These are phyloP conservation scores for Spondyliosoma cantharus DNA, from an alignment of 2,797 vertebrate genomes.

Conservation along the genomic window DNA sequence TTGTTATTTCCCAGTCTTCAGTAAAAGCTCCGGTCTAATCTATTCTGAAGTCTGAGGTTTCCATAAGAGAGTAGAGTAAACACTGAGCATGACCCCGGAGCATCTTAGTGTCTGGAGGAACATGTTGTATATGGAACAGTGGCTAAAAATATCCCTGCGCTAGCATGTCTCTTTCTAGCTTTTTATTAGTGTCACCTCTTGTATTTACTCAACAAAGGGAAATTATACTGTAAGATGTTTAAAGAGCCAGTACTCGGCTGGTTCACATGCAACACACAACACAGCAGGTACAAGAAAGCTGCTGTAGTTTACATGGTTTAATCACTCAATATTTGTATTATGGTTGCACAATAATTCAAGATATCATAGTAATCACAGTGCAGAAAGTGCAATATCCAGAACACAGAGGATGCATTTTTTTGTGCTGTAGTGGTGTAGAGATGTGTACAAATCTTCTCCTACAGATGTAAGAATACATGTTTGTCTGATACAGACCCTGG, in stretches of 20 bases:
- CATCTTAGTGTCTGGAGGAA: conserved; percentile 66
- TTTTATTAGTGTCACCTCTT: conserved; percentile 54
- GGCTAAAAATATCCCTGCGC: conserved; percentile 77
- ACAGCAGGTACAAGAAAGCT: conserved; percentile 1
- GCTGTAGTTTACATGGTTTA: not conserved
- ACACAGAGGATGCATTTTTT: too few species aligned
- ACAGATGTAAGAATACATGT: too few species aligned
- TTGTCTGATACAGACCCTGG: too few species aligned
- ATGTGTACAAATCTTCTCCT: too few species aligned
- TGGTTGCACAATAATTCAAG: too few species aligned
- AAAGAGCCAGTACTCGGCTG: conserved; percentile 25
- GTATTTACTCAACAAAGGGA: conserved; percentile 59
- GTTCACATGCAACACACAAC: conserved; percentile 6
- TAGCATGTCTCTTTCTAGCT: conserved; percentile 45
- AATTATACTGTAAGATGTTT: conserved; percentile 46
- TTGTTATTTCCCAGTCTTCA: not conserved
- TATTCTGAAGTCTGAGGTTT: conserved; percentile 38
- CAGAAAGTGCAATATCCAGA: too few species aligned
- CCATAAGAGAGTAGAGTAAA: conserved; percentile 60
- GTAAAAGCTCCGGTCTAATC: conserved; percentile 24
- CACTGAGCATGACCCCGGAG: conserved; percentile 64
- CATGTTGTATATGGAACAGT: conserved; percentile 74
- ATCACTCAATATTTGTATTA: conserved; percentile 15
- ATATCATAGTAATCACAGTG: too few species aligned
- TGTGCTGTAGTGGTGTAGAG: too few species aligned